These are phyloP conservation scores for Acronicta alni DNA, from an alignment of 2,888 invertebrate genomes.

Conservation along the genomic window DNA sequence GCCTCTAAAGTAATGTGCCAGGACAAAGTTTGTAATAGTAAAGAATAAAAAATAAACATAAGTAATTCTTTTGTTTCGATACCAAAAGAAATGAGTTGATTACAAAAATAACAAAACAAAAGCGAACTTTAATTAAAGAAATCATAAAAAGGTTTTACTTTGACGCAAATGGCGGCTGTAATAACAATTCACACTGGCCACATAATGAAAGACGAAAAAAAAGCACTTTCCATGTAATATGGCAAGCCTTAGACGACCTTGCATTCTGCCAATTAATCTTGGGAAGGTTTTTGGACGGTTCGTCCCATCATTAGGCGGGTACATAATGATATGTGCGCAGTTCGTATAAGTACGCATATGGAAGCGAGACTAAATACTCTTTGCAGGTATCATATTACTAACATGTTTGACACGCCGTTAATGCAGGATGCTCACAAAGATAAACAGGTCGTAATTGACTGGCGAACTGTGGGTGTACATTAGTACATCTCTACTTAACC, in stretches of 20 bases:
- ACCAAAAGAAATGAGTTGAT: not conserved
- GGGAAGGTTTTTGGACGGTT: conserved; percentile 23
- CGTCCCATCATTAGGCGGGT: conserved; percentile 16
- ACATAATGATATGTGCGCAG: conserved; percentile 7
- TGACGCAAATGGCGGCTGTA: conserved; percentile 23
- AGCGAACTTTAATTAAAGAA: conserved; percentile 30
- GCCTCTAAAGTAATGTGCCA: too few relatives aligned
- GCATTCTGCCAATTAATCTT: conserved; percentile 59
- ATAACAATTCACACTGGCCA: conserved; percentile 48
- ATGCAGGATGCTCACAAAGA: not conserved
- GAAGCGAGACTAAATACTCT: not conserved
- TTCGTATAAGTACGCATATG: not conserved
- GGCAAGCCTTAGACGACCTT: conserved; percentile 39
- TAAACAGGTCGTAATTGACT: too few relatives aligned
- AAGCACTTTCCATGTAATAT: conserved; percentile 51
- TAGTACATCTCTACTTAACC: too few relatives aligned
- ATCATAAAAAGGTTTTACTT: conserved; percentile 22
- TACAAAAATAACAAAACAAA: conserved; percentile 15
- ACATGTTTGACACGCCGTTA: conserved; percentile 3
- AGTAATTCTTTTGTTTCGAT: not conserved
- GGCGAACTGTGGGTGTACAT: too few relatives aligned
- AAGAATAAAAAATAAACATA: not conserved
- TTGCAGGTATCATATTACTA: not conserved
- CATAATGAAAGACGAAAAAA: conserved; percentile 45
- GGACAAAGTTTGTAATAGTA: too few relatives aligned